A percentile compares a stretch with the other conserved stretches of the same genome.
phyloP scores from a whole-genome alignment of 2,888 invertebrate genomes.

The Hirtodrosophila duncani region DNA sequence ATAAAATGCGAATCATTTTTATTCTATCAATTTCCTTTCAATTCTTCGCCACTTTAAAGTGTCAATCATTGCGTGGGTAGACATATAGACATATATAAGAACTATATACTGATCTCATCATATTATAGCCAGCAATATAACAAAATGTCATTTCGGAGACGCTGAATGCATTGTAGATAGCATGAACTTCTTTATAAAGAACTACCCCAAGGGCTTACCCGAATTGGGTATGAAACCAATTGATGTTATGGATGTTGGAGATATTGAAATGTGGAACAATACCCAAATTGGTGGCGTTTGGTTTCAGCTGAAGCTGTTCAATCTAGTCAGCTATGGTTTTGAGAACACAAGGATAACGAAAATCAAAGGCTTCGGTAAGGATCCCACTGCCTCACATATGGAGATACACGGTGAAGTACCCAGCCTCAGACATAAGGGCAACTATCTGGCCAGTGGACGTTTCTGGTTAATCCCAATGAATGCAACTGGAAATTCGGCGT shows the following conservation, averaged over 20 bases:
- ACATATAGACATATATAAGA: background rate
- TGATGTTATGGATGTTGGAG: conserved; percentile 24
- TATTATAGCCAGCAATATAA: conserved; percentile 11
- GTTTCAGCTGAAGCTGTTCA: conserved; percentile 19
- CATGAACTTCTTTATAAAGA: conserved; percentile 29
- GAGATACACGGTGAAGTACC: conserved; percentile 47
- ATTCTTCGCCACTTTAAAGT: background rate
- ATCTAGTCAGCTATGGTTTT: conserved; percentile 40
- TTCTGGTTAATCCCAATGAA: conserved; percentile 14
- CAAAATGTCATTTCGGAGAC: conserved; percentile 41
- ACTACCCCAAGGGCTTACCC: conserved; percentile 29
- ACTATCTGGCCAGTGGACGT: conserved; percentile 23
- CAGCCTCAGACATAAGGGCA: conserved; percentile 29
- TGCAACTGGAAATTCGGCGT: conserved; percentile 18
- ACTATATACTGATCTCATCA: background rate
- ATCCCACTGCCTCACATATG: conserved; percentile 37
- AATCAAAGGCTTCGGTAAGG: conserved; percentile 42
- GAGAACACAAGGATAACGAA: conserved; percentile 41
- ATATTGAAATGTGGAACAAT: conserved; percentile 21
- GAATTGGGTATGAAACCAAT: conserved; percentile 27
- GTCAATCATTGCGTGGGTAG: conserved; percentile 24
- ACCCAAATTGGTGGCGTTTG: background rate
- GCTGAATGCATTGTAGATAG: conserved; percentile 21
- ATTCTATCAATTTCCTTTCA: background rate
- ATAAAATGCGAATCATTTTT: conserved; percentile 14